A percentile compares a stretch with the other conserved stretches of the same genome.
These are phyloP conservation scores for Stichodactyla helianthus DNA, from an alignment of 64 coral and sea anemone genomes.

Conservation along the genomic window DNA sequence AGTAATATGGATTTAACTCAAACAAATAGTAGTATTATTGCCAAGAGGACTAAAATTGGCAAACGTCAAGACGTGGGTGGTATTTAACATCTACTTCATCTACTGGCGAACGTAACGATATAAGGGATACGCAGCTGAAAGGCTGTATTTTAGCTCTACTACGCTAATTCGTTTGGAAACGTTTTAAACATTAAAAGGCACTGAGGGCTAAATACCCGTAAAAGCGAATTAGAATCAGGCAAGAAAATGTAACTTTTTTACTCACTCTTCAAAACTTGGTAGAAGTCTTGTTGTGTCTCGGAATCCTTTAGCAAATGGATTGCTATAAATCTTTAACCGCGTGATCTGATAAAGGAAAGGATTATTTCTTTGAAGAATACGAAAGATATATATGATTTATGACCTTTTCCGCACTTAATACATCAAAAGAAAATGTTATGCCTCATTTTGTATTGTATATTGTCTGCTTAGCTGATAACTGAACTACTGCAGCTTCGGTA, in stretches of 20 bases:
- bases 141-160: neutral
- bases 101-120: neutral
- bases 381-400: neutral
- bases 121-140: neutral
- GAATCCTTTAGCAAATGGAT: conserved; percentile 94
- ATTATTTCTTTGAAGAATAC: neutral
- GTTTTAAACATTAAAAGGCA: too few species aligned
- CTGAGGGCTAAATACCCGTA: too few species aligned
- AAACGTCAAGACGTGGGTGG: too few species aligned
- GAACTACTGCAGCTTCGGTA: too few species aligned
- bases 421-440: too few species aligned
- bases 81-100: neutral
- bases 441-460: too few species aligned
- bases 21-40: too few species aligned
- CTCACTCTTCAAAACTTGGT: conserved; percentile 30
- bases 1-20: too few species aligned
- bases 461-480: too few species aligned
- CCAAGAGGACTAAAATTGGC: too few species aligned
- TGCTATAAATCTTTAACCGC: conserved; percentile 93
- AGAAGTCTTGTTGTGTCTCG: conserved; percentile 77
- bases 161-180: neutral
- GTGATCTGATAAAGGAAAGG: conserved; percentile 61
- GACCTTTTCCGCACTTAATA: neutral
- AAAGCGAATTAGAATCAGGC: too few species aligned
- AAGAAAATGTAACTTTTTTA: neutral